These are phyloP conservation scores for Drosophila lowei DNA, from an alignment of 1,140 invertebrate genomes.

Conservation along the genomic window DNA sequence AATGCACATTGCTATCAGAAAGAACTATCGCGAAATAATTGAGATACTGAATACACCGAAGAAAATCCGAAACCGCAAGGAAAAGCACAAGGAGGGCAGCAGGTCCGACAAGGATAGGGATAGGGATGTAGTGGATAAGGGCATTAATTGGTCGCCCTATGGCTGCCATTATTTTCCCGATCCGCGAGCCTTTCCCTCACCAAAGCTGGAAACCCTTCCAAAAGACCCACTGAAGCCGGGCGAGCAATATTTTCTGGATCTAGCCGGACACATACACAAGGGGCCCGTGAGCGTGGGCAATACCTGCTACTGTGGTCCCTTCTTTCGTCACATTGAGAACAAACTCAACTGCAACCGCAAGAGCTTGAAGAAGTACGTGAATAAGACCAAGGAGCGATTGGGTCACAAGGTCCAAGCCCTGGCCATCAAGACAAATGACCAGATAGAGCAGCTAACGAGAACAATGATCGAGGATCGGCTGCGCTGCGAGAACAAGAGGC, in stretches of 20 bases:
- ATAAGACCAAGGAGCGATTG: constrained; percentile 90
- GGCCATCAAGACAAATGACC: constrained; percentile 90
- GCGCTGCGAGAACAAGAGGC: constrained; percentile 86
- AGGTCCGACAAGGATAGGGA: constrained; percentile 69
- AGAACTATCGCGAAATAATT: constrained; percentile 92
- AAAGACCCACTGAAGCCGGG: constrained; percentile 93
- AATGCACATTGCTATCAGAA: constrained; percentile 93
- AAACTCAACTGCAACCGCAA: constrained; percentile 93
- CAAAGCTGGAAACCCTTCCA: constrained; percentile 92
- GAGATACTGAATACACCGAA: constrained; percentile 88
- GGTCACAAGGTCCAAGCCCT: constrained; percentile 93
- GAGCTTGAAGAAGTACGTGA: constrained; percentile 92
- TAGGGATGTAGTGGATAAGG: constrained; percentile 82
- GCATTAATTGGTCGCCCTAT: constrained; percentile 91
- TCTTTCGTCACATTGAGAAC: constrained; percentile 93
- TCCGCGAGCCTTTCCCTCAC: constrained; percentile 91
- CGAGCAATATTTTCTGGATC: constrained; percentile 96
- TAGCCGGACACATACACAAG: constrained; percentile 98
- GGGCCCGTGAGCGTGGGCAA: constrained; percentile 95
- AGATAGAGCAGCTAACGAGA: constrained; percentile 89
- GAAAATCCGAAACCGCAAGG: constrained; percentile 79
- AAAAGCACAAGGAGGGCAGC: constrained; percentile 59
- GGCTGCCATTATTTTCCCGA: constrained; percentile 95
- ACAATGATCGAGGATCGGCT: constrained; percentile 86
- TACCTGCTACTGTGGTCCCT: constrained; percentile 90